Evolutionary conservation across 2,888 invertebrate species (phyloP), one percentile per base, ranked within the genome.

Genomic region (Aleiodes testaceus): DNA sequence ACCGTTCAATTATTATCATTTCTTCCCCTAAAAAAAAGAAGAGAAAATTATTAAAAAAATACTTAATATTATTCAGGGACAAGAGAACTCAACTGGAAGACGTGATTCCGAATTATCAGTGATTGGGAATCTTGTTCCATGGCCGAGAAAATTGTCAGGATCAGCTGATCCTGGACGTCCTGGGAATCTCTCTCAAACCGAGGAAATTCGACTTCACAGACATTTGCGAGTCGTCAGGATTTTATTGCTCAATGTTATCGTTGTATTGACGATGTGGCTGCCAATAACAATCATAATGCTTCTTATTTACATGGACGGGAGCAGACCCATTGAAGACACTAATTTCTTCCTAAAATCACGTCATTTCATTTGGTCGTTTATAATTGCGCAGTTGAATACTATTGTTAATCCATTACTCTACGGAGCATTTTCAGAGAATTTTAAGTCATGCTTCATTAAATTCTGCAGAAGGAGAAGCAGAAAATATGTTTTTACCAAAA

Each of bases 201-300:
- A 89, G 79, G 89, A 90, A 78, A 80, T 88, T 36, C 85, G 90
- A 47, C 81, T 90, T 53, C 87, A 88, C 77, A 90, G 90, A 75
- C 90, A 91, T 80, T 84, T 90, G 18, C 86, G 89, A 61, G 90
- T 90, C 18, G 89, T 91, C 0, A 84, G 90, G 47, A 87, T 90
- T 22, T 82, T 91, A 30, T 85, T 90, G 66, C 81, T 90, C 50
- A 91, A 90, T 80, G 90, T 91, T 11, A 80, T 89, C 2, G 88
- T 90, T 2, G 90, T 91, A 1, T 84, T 90, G n/a, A 80, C 89
- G 11, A 91, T 90, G 90, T 91, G 90, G 90, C 79, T 90, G 49
- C 90, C 90, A 1, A 90, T 90, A 72, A 89, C 90, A 0, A 80
- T 89, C 1, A 82, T 90, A 14, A 89, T 90, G 89, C 78, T 89